phyloP scores from a whole-genome alignment of 2,113 vertebrate genomes.

The Clarias batrachus region DNA sequence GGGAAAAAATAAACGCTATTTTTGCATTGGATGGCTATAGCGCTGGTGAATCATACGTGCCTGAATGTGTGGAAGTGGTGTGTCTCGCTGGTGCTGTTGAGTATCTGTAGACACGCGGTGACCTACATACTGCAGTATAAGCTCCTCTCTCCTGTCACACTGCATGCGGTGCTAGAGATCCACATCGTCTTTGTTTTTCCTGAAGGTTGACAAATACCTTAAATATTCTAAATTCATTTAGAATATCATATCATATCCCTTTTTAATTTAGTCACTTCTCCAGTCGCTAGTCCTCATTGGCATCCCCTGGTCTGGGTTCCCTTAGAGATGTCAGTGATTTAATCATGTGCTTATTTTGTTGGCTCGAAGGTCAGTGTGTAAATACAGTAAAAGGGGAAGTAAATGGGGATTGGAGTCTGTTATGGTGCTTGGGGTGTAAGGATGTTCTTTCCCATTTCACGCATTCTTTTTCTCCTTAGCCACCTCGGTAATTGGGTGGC shows the following conservation, averaged over 20 bases:
- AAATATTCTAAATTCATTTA: constrained; percentile 14
- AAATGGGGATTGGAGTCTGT: constrained; percentile 24
- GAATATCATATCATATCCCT: not conserved
- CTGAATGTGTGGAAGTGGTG: constrained; percentile 4
- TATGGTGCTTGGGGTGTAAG: not conserved
- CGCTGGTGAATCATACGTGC: not conserved
- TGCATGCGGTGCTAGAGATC: constrained; percentile 28
- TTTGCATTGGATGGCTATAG: not conserved
- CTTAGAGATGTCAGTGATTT: constrained; percentile 29
- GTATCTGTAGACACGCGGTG: constrained; percentile 37
- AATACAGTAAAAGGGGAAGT: constrained; percentile 28
- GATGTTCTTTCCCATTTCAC: constrained; percentile 9
- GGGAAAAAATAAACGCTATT: not conserved
- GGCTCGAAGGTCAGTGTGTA: constrained; percentile 30
- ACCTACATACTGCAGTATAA: constrained; percentile 47
- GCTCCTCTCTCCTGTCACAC: constrained; percentile 32
- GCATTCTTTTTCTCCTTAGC: constrained; percentile 9
- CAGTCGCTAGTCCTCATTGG: not conserved
- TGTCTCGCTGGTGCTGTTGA: constrained; percentile 10
- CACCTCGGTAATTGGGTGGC: not conserved
- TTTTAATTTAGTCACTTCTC: constrained; percentile 9
- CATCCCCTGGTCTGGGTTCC: not conserved
- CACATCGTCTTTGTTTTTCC: constrained; percentile 15
- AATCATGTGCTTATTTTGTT: constrained; percentile 36
- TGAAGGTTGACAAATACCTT: constrained; percentile 3